These are phyloP conservation scores for Sarcophaga subvicina DNA, from an alignment of 2,888 invertebrate species.

Conservation along the genomic window DNA sequence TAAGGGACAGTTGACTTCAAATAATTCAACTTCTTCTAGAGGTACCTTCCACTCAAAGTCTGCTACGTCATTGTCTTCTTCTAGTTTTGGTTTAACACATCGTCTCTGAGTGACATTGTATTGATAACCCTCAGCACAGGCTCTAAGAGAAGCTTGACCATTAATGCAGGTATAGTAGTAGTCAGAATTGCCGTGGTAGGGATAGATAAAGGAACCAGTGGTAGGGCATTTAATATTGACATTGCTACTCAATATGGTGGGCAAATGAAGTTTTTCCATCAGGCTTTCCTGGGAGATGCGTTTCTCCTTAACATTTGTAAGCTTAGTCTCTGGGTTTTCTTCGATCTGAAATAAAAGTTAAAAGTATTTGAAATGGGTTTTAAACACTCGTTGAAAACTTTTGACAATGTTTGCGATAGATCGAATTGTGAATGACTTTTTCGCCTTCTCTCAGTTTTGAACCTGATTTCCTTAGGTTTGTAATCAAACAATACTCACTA, in stretches of 20 bases:
- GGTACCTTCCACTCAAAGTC: not conserved
- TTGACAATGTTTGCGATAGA: too few relatives aligned
- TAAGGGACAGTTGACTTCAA: not conserved
- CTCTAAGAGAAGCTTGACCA: constrained; percentile 9
- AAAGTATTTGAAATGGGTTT: too few relatives aligned
- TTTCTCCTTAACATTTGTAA: too few relatives aligned
- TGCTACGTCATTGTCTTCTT: not conserved
- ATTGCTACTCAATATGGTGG: constrained; percentile 3
- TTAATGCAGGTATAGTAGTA: constrained; percentile 31
- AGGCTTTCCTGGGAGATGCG: not conserved
- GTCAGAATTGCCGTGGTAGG: constrained; percentile 23
- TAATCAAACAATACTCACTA: constrained; percentile 35
- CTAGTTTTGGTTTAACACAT: not conserved
- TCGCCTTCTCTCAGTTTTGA: too few relatives aligned
- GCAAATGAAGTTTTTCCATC: not conserved
- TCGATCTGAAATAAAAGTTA: constrained; percentile 5
- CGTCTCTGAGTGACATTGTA: constrained; percentile 26
- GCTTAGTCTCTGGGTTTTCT: not conserved
- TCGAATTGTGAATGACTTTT: too few relatives aligned
- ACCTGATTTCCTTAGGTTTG: not conserved
- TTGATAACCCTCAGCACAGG: constrained; percentile 10
- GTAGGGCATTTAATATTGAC: constrained; percentile 19
- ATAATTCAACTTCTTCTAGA: not conserved
- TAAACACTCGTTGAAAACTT: too few relatives aligned
- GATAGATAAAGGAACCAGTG: constrained; percentile 31